Evolutionary conservation across 2,797 vertebrate genomes (phyloP), one percentile per base, ranked within the genome.

Genomic region (Characodon lateralis): DNA sequence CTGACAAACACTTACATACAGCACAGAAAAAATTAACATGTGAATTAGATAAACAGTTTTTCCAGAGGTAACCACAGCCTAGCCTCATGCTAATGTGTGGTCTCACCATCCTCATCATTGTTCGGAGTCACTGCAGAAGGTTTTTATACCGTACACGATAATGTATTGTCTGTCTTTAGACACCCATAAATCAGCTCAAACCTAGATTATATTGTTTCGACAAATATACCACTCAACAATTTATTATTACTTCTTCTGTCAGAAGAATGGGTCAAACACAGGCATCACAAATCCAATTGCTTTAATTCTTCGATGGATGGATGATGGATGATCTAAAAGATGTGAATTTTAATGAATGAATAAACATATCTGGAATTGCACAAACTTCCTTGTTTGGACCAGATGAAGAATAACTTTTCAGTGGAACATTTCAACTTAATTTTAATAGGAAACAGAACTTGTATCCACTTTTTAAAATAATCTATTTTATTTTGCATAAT

Each of bases 271-370:
- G 63, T 90, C 87, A 78, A 87, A 90, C 86, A 76, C 48, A 3
- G 41, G 58, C 74, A 86, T 77, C 65, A 61, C 83, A 89, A 90
- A 90, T 92, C 87, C 61, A 93, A 92, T 83, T 85, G 83, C 85
- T 84, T 88, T 84, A 87, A 81, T 81, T 69, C 61, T 85, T 72
- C 79, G 81, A 88, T 85, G 79, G 86, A 90, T 86, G 79, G 74
- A 83, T 88, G 73, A 53, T 63, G 68, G 46, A 18, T 77, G 74
- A 65, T 2, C 76, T 3, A 28, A 73, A 78, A 79, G 80, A 80
- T 84, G 71, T 73, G 51, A 13, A 71, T 74, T 83, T 82, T 22
- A 35, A 63, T 63, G 31, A 80, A 88, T 84, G 66, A 85, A 77
- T 56, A 41, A 7, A 59, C 41, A 31, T 35, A 43, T 79, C 69